These are phyloP conservation scores for Crenuchus spilurus DNA, from an alignment of 2,797 vertebrate species.

Conservation along the genomic window DNA sequence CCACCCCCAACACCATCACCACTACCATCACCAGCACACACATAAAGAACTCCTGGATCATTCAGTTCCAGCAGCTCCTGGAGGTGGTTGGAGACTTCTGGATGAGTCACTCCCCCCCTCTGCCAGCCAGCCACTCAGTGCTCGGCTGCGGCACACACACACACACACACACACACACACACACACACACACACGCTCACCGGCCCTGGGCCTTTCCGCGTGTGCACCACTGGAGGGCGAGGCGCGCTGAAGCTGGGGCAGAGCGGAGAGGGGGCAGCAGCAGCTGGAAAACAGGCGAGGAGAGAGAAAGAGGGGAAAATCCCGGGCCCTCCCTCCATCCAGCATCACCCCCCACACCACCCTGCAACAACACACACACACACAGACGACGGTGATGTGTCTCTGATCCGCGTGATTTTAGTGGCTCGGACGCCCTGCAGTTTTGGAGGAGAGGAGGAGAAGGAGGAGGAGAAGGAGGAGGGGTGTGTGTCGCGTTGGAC, in stretches of 20 bases:
- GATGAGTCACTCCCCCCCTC: slow-evolving; percentile 72
- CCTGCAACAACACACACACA: background rate
- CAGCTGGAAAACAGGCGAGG: slow-evolving; percentile 53
- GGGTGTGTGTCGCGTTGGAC: slow-evolving; percentile 5
- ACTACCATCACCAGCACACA: background rate
- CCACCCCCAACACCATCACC: background rate
- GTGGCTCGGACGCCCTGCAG: slow-evolving; percentile 8
- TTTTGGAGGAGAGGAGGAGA: slow-evolving; percentile 1
- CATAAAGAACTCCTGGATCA: slow-evolving; percentile 17
- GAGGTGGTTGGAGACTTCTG: slow-evolving; percentile 62
- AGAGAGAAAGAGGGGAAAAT: slow-evolving; percentile 47
- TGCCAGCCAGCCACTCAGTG: slow-evolving; percentile 25
- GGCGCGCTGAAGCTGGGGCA: background rate
- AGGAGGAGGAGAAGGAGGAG: background rate
- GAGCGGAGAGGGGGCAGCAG: slow-evolving; percentile 63
- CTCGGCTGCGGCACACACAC: slow-evolving; percentile 11
- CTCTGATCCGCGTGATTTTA: slow-evolving; percentile 11
- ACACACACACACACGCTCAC: slow-evolving; percentile 17
- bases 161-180: slow-evolving; percentile 2
- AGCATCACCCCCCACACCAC: background rate
- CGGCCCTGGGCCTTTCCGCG: slow-evolving; percentile 6
- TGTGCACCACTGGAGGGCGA: slow-evolving; percentile 79
- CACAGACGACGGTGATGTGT: background rate
- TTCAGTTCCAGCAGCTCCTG: slow-evolving; percentile 16
- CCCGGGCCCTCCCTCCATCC: slow-evolving; percentile 37